phyloP scores from a whole-genome alignment of 2,797 vertebrate species.

The Melanotaenia parkinsoni region DNA sequence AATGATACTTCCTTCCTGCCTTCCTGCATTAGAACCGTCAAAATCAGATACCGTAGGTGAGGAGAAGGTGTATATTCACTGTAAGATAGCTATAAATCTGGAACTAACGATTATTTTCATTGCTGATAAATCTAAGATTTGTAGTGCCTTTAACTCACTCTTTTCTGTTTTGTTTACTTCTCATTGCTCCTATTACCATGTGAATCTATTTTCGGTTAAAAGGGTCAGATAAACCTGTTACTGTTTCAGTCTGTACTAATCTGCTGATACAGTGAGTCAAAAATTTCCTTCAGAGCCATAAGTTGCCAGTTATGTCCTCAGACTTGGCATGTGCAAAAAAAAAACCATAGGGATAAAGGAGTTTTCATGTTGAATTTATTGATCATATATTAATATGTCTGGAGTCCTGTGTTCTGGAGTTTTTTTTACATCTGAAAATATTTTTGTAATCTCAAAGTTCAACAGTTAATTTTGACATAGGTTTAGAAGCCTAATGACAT shows the following conservation, averaged over 20 bases:
- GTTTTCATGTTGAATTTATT: background rate
- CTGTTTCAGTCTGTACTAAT: background rate
- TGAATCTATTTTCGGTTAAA: background rate
- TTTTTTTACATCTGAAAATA: no score
- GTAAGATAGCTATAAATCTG: background rate
- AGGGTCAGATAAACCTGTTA: background rate
- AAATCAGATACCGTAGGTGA: constrained; percentile 61
- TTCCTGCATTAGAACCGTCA: constrained; percentile 62
- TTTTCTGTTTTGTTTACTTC: background rate
- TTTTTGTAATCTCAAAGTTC: no score
- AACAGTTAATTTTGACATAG: background rate
- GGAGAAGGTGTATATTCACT: constrained; percentile 34
- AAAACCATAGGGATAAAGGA: background rate
- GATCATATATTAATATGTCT: no score
- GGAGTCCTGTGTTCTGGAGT: no score
- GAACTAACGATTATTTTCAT: constrained; percentile 2
- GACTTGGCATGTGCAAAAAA: background rate
- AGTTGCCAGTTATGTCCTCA: background rate
- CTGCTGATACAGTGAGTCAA: background rate
- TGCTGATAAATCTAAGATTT: constrained; percentile 4
- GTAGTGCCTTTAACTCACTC: background rate
- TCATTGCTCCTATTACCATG: background rate
- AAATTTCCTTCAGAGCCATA: background rate
- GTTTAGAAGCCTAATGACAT: background rate
- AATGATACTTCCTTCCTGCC: constrained; percentile 76